A percentile compares a stretch with the other conserved stretches of the same genome.
Conservation (phyloP, 2,888 invertebrate species). For the Doris montereyensis region DNA sequence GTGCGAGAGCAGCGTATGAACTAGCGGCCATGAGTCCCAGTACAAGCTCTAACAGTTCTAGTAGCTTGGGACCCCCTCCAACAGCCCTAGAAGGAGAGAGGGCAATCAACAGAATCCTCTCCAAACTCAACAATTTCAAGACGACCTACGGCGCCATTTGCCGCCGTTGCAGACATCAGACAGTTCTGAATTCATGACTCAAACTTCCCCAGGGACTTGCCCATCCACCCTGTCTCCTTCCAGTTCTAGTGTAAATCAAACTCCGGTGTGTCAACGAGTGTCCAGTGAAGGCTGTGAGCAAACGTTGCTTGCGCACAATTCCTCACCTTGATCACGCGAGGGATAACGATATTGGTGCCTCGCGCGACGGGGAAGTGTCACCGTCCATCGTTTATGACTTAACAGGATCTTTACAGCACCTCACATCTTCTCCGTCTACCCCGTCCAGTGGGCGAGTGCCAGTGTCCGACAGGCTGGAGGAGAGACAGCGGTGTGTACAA, state of each 20-base stretch:
- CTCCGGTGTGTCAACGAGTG: too few relatives aligned
- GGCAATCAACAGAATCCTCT: too few relatives aligned
- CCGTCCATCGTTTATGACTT: too few relatives aligned
- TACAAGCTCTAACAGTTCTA: constrained; percentile 36
- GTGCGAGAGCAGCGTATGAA: constrained; percentile 23
- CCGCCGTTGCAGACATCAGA: constrained; percentile 7
- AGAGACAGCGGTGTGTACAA: too few relatives aligned
- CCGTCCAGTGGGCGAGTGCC: too few relatives aligned
- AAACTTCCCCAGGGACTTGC: too few relatives aligned
- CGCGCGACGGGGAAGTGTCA: not conserved
- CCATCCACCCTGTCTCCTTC: too few relatives aligned
- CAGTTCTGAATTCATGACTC: too few relatives aligned
- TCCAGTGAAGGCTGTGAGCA: not conserved
- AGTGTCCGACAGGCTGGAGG: too few relatives aligned
- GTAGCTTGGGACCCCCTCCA: not conserved
- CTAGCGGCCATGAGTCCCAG: constrained; percentile 28
- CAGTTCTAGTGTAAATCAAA: too few relatives aligned
- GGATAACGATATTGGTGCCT: not conserved
- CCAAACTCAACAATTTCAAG: constrained; percentile 29
- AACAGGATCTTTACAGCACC: not conserved
- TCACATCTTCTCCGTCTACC: too few relatives aligned
- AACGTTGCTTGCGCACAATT: not conserved
- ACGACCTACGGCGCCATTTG: constrained; percentile 33
- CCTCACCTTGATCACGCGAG: not conserved
- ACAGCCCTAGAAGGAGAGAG: too few relatives aligned